Conservation (phyloP, 2,113 vertebrate genomes). For the Suncus etruscus region DNA sequence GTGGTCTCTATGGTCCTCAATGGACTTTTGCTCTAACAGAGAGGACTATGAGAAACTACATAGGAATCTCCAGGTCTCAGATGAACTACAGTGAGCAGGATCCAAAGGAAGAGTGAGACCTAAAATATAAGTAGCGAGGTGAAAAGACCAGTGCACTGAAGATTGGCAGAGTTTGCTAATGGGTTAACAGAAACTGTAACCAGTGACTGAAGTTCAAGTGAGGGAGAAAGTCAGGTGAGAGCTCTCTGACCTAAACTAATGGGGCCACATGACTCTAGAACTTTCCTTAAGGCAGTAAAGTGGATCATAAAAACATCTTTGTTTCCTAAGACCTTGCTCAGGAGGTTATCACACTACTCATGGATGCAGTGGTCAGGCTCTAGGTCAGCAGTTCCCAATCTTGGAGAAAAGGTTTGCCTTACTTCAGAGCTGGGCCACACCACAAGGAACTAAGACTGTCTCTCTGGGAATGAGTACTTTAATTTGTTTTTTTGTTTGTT, state of each 20-base stretch:
- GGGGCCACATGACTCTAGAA: slow-evolving; percentile 55
- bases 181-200: background rate
- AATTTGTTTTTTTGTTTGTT: no score
- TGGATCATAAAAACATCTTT: slow-evolving; percentile 56
- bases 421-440: background rate
- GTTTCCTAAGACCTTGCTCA: slow-evolving; percentile 46
- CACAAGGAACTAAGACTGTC: background rate
- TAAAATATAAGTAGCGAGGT: background rate
- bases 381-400: background rate
- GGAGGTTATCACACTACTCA: background rate
- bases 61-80: background rate
- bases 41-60: background rate
- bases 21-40: no score
- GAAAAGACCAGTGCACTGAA: background rate
- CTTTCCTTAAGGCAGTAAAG: slow-evolving; percentile 21
- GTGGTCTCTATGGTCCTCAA: no score
- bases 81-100: background rate
- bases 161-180: background rate
- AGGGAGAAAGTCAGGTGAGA: slow-evolving; percentile 41
- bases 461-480: no score
- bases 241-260: background rate
- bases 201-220: slow-evolving; percentile 1
- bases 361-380: background rate
- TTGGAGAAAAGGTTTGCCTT: background rate
- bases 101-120: background rate